These are phyloP conservation scores for Amiota minor DNA, from an alignment of 2,888 invertebrate species.

Conservation along the genomic window DNA sequence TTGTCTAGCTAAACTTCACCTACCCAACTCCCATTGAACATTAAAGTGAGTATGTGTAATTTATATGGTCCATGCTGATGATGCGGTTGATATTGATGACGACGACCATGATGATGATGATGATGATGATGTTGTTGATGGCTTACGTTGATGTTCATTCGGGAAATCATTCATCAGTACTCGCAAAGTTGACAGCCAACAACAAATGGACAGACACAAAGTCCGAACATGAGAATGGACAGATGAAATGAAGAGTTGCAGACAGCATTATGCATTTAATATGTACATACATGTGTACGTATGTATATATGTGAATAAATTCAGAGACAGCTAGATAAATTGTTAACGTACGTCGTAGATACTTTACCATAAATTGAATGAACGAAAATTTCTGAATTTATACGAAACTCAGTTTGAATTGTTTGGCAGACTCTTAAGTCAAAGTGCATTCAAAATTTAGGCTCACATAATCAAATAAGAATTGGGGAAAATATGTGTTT, in stretches of 20 bases:
- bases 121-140: neutral
- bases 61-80: neutral
- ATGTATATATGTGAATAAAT: neutral
- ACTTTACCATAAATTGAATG: no score
- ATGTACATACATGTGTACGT: no score
- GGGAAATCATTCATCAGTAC: constrained; percentile 43
- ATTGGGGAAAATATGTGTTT: no score
- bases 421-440: no score
- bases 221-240: constrained; percentile 11
- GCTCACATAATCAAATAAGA: no score
- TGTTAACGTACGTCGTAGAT: no score
- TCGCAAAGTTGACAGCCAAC: constrained; percentile 31
- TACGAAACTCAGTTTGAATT: no score
- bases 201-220: constrained; percentile 11
- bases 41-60: neutral
- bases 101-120: neutral
- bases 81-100: constrained; percentile 19
- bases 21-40: no score
- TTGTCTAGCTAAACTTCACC: constrained; percentile 28
- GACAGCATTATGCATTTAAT: constrained; percentile 7
- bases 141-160: constrained; percentile 29
- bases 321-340: constrained; percentile 1
- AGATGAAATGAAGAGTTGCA: constrained; percentile 21
- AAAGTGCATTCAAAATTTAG: no score
- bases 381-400: no score